These are phyloP conservation scores for Fundulus diaphanus DNA, from an alignment of 2,797 vertebrate genomes.

Conservation along the genomic window DNA sequence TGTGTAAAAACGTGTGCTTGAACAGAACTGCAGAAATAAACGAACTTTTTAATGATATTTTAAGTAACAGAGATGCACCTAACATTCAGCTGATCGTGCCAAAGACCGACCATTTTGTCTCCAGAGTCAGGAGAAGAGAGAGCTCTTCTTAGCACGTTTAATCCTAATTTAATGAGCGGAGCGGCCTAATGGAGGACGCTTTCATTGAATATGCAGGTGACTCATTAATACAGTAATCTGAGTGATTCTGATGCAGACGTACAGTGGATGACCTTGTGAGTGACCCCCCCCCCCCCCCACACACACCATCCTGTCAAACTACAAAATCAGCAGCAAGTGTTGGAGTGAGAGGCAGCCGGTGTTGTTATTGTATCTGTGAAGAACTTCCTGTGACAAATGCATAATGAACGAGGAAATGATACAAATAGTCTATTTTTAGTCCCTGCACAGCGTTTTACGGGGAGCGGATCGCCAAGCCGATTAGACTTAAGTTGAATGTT, in stretches of 20 bases:
- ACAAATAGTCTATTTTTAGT: slow-evolving; percentile 44
- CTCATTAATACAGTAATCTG: neutral
- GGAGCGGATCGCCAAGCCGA: slow-evolving; percentile 7
- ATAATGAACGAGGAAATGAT: slow-evolving; percentile 50
- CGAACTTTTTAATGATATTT: neutral
- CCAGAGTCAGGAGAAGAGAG: slow-evolving; percentile 3
- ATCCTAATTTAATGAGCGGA: slow-evolving; percentile 10
- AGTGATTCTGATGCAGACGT: neutral
- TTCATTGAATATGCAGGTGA: neutral
- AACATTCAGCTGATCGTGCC: neutral
- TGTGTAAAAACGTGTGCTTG: neutral
- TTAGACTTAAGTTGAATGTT: slow-evolving; percentile 16
- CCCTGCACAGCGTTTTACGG: neutral
- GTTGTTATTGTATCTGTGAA: slow-evolving; percentile 20
- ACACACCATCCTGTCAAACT: slow-evolving; percentile 30
- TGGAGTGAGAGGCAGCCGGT: slow-evolving; percentile 22
- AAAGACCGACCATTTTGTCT: neutral
- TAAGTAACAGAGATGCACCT: neutral
- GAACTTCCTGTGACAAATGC: slow-evolving; percentile 41
- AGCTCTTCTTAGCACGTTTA: neutral
- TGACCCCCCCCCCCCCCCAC: too few relatives aligned
- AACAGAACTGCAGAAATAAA: neutral
- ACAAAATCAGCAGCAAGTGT: slow-evolving; percentile 38
- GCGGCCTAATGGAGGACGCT: neutral
- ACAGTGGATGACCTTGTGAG: slow-evolving; percentile 52